Base-by-base conservation (phyloP, 2,797 vertebrate species). In the Halcyon smyrnensis region DNA sequence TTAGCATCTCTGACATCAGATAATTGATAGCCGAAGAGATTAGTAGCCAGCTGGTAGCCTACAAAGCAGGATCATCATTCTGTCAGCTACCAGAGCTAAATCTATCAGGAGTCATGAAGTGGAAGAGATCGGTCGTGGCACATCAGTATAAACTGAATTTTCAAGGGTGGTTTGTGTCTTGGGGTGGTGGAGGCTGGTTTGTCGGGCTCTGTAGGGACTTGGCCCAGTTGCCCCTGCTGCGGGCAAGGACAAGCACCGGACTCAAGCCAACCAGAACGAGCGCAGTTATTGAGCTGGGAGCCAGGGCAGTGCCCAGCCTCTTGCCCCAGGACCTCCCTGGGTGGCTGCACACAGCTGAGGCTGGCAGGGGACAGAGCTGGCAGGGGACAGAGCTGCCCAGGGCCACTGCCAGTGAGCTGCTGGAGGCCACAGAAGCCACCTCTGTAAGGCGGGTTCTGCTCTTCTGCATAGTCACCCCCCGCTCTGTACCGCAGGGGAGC, bases 301-400 rank as follows among this genome's bases (percentile, higher is more conserved):
- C 74, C 20, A 5, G 0, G 3, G 28, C 37, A 32, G 34, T 13
- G 59, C 53, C 68, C 34, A 32, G 37, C 3, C 0, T 8, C 50
- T 10, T 28, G 50, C 32, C 67, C 51, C 2, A 2, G 6, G 45
- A 15, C 7, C 83, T 60, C 36, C n/a, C 1, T 6, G 12, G 4
- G 1, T 59, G 67, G 50, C 77, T 23, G 76, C 50, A 39, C 18
- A 1, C 19, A 6, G 37, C 43, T 9, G 9, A 46, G 16, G 36
- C 5, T 50, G 41, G 34, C 27, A 15, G 43, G 28, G 53, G 25
- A 15, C 36, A 36, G 36, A 39, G 37, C 37, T 39, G 37, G 36
- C 19, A 23, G 62, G 48, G 70, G 46, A 8, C 32, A 18, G 46
- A 18, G 56, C 56, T 81, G 82, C 48, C 85, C 2, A 0, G 12